These are phyloP conservation scores for Wasmannia auropunctata DNA, from an alignment of 1,140 invertebrate genomes.

Conservation along the genomic window DNA sequence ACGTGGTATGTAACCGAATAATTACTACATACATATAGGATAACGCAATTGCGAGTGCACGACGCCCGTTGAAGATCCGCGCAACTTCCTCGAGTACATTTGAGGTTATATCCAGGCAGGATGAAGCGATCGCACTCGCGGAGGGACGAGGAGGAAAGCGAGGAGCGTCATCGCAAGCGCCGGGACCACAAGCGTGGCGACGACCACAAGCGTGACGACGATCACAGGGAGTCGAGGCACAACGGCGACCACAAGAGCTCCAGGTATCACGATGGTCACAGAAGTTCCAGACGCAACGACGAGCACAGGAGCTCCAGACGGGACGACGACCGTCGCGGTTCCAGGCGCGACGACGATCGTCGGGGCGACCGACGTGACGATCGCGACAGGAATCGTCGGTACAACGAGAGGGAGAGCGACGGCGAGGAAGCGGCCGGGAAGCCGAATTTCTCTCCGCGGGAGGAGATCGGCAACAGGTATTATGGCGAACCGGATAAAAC, in stretches of 20 bases:
- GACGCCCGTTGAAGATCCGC: background rate
- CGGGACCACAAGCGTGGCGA: background rate
- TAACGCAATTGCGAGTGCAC: background rate
- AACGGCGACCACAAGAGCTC: background rate
- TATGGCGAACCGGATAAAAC: conserved; percentile 18
- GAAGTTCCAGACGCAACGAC: background rate
- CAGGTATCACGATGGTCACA: background rate
- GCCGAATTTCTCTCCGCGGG: background rate
- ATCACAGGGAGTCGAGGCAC: background rate
- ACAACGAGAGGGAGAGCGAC: background rate
- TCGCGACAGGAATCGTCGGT: background rate
- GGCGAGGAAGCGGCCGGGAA: background rate
- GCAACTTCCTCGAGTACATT: background rate
- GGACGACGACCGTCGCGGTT: background rate
- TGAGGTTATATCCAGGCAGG: background rate
- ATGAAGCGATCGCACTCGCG: conserved; percentile 32
- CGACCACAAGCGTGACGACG: background rate
- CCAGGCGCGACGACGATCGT: background rate
- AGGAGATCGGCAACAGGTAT: conserved; percentile 12
- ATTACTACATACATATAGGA: background rate
- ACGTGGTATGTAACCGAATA: background rate
- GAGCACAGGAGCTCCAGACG: background rate
- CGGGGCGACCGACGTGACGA: background rate
- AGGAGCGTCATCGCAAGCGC: conserved; percentile 4
- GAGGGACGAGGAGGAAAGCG: conserved; percentile 12